Base-by-base conservation (phyloP, 2,113 vertebrate species). In the Hyla sarda region DNA sequence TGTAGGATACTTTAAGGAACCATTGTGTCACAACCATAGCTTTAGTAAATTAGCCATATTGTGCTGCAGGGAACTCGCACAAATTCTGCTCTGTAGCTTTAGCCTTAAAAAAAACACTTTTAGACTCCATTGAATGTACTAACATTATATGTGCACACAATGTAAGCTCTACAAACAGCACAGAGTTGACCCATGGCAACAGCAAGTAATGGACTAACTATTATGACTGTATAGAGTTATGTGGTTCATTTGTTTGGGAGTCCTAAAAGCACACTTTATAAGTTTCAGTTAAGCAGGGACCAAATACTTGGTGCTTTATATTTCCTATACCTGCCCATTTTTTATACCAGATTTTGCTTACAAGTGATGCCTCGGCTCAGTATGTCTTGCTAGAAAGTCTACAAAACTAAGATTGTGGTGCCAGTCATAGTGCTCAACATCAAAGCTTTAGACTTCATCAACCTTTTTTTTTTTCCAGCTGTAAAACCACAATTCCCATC, bases 41-140 rank as follows among this genome's bases (percentile, higher is more conserved):
- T 32, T 69, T 41, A 37, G 34, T 21, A 34, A 37, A 37, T 41
- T 71, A 3, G 17, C 34, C 19, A 41, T 23, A 71, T 41, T 12
- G 9, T 41, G 67, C 32, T 71, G 34, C 67, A 41, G 67, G 67
- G 67, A 41, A 21, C 67, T 71, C 19, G 34, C 34, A 37, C 67
- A 71, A 34, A 19, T 71, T 23, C 67, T 71, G 67, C 2, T 69
- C 65, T 34, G 65, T 32, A 69, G 65, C 30, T 34, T 69, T 2
- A 2, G 30, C 65, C 65, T 34, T 69, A 34, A 32, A 69, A 19
- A 65, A 37, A 21, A 56, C 23, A 5, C 28, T 3, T 60, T 34
- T 62, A 72, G 65, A 82, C 62, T 54, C 25, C 19, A 82, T 34
- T 82, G 81, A 71, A 82, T 82, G 65, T 82, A 72, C 28, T 60